A percentile compares a stretch with the other conserved stretches of the same genome.
phyloP scores from a whole-genome alignment of 2,797 vertebrate genomes.

The Valencia hispanica region DNA sequence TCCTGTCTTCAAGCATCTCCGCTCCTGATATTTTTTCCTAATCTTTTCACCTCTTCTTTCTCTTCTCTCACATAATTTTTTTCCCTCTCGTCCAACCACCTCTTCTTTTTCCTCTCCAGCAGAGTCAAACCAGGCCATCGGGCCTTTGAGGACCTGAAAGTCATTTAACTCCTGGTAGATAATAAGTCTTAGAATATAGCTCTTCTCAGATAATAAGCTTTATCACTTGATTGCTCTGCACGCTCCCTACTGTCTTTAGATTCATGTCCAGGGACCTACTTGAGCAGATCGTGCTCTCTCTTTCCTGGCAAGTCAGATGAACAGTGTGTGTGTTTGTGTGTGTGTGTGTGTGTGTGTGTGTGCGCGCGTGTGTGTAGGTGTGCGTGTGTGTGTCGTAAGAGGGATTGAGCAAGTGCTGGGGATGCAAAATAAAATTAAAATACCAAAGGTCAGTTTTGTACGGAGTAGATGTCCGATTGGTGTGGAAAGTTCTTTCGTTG shows the following conservation, averaged over 20 bases:
- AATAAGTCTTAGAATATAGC: slow-evolving; percentile 82
- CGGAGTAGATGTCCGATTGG: slow-evolving; percentile 27
- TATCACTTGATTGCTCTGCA: slow-evolving; percentile 83
- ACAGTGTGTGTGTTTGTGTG: slow-evolving; percentile 26
- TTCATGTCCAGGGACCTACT: slow-evolving; percentile 79
- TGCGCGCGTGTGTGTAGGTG: slow-evolving; percentile 10
- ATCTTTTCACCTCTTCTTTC: slow-evolving; percentile 25
- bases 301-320: slow-evolving; percentile 77
- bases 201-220: slow-evolving; percentile 81
- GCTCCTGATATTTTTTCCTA: slow-evolving; percentile 25
- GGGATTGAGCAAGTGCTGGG: slow-evolving; percentile 53
- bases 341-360: slow-evolving; percentile 14
- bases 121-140: slow-evolving; percentile 78
- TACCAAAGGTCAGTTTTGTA: slow-evolving; percentile 49
- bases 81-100: slow-evolving; percentile 30
- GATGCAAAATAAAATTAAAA: slow-evolving; percentile 61
- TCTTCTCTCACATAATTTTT: slow-evolving; percentile 25
- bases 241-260: slow-evolving; percentile 78
- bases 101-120: slow-evolving; percentile 51
- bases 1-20: slow-evolving; percentile 40
- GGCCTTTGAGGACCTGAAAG: slow-evolving; percentile 80
- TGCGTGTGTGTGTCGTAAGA: slow-evolving; percentile 40
- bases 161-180: slow-evolving; percentile 82
- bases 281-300: slow-evolving; percentile 76
- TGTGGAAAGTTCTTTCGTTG: slow-evolving; percentile 38